Evolutionary conservation across 1,140 invertebrate species (phyloP).

Genomic region (Drosophila ercepeae): DNA sequence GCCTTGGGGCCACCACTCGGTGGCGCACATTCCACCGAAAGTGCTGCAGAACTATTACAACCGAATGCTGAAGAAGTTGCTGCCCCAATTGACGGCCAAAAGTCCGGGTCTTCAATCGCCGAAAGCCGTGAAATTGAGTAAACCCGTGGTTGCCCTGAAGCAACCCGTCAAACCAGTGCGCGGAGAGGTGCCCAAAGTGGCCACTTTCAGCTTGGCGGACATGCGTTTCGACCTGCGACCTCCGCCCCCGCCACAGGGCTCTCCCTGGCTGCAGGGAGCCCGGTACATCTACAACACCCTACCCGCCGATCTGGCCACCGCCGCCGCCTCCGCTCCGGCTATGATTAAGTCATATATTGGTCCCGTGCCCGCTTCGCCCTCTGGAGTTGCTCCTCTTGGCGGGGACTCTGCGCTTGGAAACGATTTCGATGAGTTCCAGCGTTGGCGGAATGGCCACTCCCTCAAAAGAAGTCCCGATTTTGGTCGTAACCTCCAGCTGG

Average conservation of each 20-base stretch:
- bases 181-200: slow-evolving; percentile 62
- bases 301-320: slow-evolving; percentile 59
- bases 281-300: slow-evolving; percentile 78
- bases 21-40: slow-evolving; percentile 66
- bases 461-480: slow-evolving; percentile 84
- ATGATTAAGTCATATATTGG: slow-evolving; percentile 65
- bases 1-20: slow-evolving; percentile 55
- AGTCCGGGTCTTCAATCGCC: background rate
- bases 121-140: slow-evolving; percentile 28
- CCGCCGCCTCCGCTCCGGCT: slow-evolving; percentile 49
- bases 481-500: slow-evolving; percentile 88
- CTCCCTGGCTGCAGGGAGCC: slow-evolving; percentile 66
- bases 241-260: slow-evolving; percentile 64
- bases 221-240: slow-evolving; percentile 75
- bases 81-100: slow-evolving; percentile 56
- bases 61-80: slow-evolving; percentile 74
- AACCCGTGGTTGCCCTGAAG: slow-evolving; percentile 25
- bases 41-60: slow-evolving; percentile 75
- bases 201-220: slow-evolving; percentile 69
- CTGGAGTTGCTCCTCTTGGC: background rate
- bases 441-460: slow-evolving; percentile 82
- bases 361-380: slow-evolving; percentile 72
- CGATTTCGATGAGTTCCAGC: slow-evolving; percentile 84
- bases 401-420: slow-evolving; percentile 24
- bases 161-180: slow-evolving; percentile 48